Base-by-base conservation (phyloP, 2,113 vertebrate species). In the Regulus satrapa region DNA sequence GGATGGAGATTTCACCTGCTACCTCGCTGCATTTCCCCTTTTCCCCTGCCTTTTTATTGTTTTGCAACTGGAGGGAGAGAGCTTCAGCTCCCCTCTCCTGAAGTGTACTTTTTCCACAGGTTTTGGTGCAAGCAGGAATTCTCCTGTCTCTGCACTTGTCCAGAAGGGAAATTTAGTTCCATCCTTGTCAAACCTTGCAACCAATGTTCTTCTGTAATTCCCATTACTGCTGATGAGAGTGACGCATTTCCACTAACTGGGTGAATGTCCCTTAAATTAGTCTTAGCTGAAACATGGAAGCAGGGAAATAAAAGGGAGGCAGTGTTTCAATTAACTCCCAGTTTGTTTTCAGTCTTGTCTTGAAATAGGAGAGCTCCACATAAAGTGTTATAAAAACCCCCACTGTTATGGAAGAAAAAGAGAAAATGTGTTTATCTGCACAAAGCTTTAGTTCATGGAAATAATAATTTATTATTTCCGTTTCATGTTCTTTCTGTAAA, bases 161-260 rank as follows among this genome's bases (percentile, higher is more conserved):
- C 52, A 72, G 48, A 62, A 78, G 69, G 11, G 8, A 89, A 69
- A 89, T 54, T 29, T 20, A 31, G 40, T 34, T 91, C 67, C 66
- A 24, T 34, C 12, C 9, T 68, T 62, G 62, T 20, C 34, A 91
- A 91, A 14, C 21, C 24, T 46, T 82, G 73, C 43, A 51, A 18
- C 32, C 7, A 0, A 25, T 5, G 49, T 77, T 52, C 66, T 64
- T 29, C 87, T 93, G 85, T 46, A 89, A 76, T 93, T 94, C 54
- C 81, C 74, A 80, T 94, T 93, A 92, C 9, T 69, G 81, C 62
- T 76, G 85, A 93, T 68, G 58, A 48, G 74, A 61, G 38, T 95
- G 89, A 95, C 5, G 24, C 74, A 88, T 51, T 93, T 95, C 87
- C 84, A 79, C 85, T 88, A 73, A 83, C 85, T 76, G 58, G n/a